These are phyloP conservation scores for Lymantria monacha DNA, from an alignment of 2,888 invertebrate genomes.

Conservation along the genomic window DNA sequence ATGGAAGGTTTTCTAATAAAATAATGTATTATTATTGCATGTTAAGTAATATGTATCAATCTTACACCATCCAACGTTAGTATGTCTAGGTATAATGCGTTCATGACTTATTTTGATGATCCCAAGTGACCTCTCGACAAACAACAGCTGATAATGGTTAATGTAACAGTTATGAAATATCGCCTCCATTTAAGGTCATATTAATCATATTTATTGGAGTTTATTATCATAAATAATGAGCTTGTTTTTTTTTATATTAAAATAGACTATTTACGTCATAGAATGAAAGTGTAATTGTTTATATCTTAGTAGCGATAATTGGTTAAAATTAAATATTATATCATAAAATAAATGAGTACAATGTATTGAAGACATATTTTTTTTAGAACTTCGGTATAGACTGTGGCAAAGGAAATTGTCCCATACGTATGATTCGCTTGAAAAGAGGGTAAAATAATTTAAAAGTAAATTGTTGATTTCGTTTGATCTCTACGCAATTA, in stretches of 20 bases:
- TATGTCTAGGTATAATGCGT: slow-evolving; percentile 4
- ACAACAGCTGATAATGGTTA: slow-evolving; percentile 35
- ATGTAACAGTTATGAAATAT: slow-evolving; percentile 35
- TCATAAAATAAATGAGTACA: too few relatives aligned
- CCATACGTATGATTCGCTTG: too few relatives aligned
- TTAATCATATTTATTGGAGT: slow-evolving; percentile 32
- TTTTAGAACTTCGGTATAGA: too few relatives aligned
- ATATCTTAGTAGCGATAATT: too few relatives aligned
- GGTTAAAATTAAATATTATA: too few relatives aligned
- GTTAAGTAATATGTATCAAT: not conserved
- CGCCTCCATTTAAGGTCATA: slow-evolving; percentile 26
- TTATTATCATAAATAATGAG: slow-evolving; percentile 28
- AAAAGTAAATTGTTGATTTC: too few relatives aligned
- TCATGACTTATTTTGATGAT: slow-evolving; percentile 37
- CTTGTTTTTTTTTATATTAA: slow-evolving; percentile 32
- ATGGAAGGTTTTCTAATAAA: too few relatives aligned
- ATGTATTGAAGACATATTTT: too few relatives aligned
- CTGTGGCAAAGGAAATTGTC: too few relatives aligned
- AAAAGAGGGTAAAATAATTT: too few relatives aligned
- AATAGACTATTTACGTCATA: slow-evolving; percentile 19
- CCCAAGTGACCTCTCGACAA: slow-evolving; percentile 31
- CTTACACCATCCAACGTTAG: slow-evolving; percentile 1
- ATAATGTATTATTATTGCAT: too few relatives aligned
- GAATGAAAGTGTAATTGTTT: not conserved
- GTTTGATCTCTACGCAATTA: too few relatives aligned